phyloP scores from a whole-genome alignment of 2,113 vertebrate species.

The Thinocorus orbignyianus region DNA sequence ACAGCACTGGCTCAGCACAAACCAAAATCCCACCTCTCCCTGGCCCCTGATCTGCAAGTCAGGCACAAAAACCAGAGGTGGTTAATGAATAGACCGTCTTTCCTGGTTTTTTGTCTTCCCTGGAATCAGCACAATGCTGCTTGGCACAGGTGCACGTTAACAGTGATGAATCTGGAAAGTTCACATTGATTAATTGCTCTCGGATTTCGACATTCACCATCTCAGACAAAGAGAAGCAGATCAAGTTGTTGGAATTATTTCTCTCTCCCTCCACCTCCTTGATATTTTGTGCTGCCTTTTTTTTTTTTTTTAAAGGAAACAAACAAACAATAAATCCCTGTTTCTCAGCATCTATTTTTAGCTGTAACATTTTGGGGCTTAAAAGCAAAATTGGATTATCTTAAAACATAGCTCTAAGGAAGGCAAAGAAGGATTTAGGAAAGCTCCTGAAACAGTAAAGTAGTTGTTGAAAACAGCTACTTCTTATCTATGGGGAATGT shows the following conservation, averaged over 20 bases:
- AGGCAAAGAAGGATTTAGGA: not conserved
- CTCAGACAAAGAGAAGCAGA: not conserved
- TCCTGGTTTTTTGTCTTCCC: not conserved
- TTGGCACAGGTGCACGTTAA: slow-evolving; percentile 48
- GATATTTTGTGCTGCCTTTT: not conserved
- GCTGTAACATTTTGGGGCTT: not conserved
- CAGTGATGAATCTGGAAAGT: slow-evolving; percentile 47
- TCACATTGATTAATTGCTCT: slow-evolving; percentile 62
- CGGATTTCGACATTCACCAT: not conserved
- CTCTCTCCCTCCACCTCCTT: not conserved
- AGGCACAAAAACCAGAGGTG: not conserved
- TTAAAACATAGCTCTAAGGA: not conserved
- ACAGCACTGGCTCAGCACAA: not conserved
- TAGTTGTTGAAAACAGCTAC: not conserved
- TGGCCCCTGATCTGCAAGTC: not conserved
- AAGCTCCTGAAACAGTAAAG: not conserved
- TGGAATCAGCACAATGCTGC: slow-evolving; percentile 43
- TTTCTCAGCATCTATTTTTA: not conserved
- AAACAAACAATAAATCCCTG: not conserved
- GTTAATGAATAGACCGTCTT: slow-evolving; percentile 32
- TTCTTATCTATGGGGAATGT: not conserved
- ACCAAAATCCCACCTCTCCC: not conserved
- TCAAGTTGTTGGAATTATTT: not conserved
- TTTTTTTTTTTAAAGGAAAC: not conserved
- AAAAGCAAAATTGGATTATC: not conserved